Percentiles rank a stretch among this genome's conserved stretches.
These are phyloP conservation scores for Harpalus rufipes DNA, from an alignment of 2,888 invertebrate genomes.

Conservation along the genomic window DNA sequence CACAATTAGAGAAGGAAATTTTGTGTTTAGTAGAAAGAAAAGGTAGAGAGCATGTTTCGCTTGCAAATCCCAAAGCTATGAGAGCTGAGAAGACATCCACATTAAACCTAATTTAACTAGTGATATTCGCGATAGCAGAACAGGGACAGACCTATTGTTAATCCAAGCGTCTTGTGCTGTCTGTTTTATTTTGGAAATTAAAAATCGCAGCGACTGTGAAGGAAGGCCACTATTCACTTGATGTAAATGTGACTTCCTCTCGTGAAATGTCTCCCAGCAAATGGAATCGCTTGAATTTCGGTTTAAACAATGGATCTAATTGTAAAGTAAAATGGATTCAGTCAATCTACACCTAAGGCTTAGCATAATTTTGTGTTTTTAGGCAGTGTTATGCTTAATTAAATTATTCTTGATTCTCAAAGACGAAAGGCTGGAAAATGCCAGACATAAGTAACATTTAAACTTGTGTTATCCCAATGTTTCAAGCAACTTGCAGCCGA, in stretches of 20 bases:
- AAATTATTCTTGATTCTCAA: constrained; percentile 47
- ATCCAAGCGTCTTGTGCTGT: constrained; percentile 2
- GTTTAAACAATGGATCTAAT: constrained; percentile 59
- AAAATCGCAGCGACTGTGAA: constrained; percentile 27
- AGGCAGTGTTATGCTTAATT: constrained; percentile 44
- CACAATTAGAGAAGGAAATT: neutral
- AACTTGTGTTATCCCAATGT: constrained; percentile 15
- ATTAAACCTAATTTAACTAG: constrained; percentile 37
- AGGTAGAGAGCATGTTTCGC: neutral
- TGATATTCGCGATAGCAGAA: constrained; percentile 29
- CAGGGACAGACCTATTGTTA: neutral
- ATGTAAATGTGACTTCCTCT: constrained; percentile 58
- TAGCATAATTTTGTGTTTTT: constrained; percentile 48
- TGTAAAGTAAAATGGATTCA: constrained; percentile 56
- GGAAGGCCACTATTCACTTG: constrained; percentile 47
- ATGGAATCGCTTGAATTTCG: constrained; percentile 49
- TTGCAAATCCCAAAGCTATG: constrained; percentile 15
- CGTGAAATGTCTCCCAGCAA: constrained; percentile 39
- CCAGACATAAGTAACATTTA: constrained; percentile 43
- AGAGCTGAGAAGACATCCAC: constrained; percentile 32
- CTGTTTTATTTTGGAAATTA: constrained; percentile 52
- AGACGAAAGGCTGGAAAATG: constrained; percentile 2
- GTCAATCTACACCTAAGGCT: constrained; percentile 52
- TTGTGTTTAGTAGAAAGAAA: neutral
- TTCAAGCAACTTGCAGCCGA: neutral